Base-by-base conservation (phyloP, 2,113 vertebrate genomes). In the Odocoileus hemionus region DNA sequence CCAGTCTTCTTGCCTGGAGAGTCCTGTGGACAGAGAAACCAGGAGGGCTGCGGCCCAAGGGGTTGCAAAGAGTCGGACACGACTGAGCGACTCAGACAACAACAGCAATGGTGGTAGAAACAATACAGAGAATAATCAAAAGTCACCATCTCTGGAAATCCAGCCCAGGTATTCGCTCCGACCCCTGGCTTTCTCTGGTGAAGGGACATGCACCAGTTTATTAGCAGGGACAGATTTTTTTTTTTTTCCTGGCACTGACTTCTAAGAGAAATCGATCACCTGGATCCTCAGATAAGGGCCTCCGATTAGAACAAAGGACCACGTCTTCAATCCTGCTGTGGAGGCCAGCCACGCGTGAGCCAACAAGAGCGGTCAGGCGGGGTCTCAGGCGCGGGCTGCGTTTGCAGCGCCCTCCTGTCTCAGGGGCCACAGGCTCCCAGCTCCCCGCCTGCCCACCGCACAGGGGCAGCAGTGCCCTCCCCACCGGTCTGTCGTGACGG, bases 231-330 rank as follows among this genome's bases (percentile, higher is more conserved):
- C 26, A 25, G 16, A 13, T 74, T 91, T 83, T 26, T 45, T 21
- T 36, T 78, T 45, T 21, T 21, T 70, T 8, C 28, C 55, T 83
- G 85, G 85, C 78, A 55, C 6, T 47, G 86, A 93, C 45, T 64
- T 84, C 86, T 89, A 60, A 55, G 45, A 76, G 78, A 43, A 84
- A 76, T 55, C 76, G 54, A 61, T 85, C 91, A 89, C 76, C 61
- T 96, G 43, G 57, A 70, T 67, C 33, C 39, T 96, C 70, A 86
- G n/a, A 80, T 28, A 70, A 90, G 92, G 28, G 50, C 43, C n/a
- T 52, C 43, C 4, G 43, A 15, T 60, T 83, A 82, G 36, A 79
- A n/a, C 25, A 94, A 94, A 83, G 16, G 52, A 26, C 60, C 33
- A 7, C 45, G 36, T 87, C 52, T 83, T 76, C 74, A 64, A 4